phyloP scores from a whole-genome alignment of 2,113 vertebrate species.

The Vulpes vulpes region DNA sequence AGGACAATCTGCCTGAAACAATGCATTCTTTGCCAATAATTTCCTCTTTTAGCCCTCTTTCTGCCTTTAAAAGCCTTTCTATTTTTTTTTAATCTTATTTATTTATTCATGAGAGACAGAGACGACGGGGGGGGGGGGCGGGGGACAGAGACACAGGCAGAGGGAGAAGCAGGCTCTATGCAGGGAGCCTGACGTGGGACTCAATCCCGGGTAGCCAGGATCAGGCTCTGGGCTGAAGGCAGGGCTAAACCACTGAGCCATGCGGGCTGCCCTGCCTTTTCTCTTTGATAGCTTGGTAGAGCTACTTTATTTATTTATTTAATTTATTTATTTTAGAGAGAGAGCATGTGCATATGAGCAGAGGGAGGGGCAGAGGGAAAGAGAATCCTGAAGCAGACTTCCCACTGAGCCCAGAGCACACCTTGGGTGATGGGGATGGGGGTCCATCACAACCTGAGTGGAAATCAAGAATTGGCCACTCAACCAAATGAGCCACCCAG shows the following conservation, averaged over 20 bases:
- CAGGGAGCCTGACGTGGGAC: too few relatives aligned
- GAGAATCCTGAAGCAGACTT: not conserved
- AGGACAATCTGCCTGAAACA: not conserved
- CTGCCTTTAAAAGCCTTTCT: not conserved
- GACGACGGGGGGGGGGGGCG: too few relatives aligned
- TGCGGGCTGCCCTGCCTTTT: too few relatives aligned
- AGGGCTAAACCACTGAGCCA: too few relatives aligned
- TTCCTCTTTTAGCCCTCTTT: not conserved
- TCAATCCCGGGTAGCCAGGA: too few relatives aligned
- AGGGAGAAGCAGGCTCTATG: too few relatives aligned
- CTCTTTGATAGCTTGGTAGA: not conserved
- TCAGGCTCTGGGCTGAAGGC: too few relatives aligned
- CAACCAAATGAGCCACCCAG: not conserved
- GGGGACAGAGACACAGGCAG: too few relatives aligned
- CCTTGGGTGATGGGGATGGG: not conserved
- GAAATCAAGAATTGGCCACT: not conserved
- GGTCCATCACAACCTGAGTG: not conserved
- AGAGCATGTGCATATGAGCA: not conserved
- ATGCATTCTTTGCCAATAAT: not conserved
- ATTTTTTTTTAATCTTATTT: not conserved
- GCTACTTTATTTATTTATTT: not conserved
- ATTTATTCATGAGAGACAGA: too few relatives aligned
- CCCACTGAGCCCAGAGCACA: not conserved
- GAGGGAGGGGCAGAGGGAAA: not conserved
- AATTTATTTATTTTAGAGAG: not conserved